Conservation (phyloP, 2,113 vertebrate genomes). For the Mus pahari region DNA sequence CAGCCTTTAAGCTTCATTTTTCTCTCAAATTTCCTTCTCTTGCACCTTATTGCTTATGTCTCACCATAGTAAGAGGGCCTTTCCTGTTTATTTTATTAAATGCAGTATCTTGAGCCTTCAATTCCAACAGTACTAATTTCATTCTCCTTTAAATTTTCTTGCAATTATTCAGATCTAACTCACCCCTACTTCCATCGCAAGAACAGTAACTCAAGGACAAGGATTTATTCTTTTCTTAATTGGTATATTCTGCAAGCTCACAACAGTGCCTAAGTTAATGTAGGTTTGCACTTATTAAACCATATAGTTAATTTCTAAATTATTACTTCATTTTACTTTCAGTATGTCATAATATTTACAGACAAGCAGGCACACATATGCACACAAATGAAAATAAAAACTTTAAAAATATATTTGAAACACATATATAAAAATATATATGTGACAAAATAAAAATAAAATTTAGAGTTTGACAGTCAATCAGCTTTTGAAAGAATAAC, state of each 20-base stretch:
- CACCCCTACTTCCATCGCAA: background rate
- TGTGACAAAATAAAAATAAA: constrained; percentile 59
- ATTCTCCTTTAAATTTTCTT: constrained; percentile 41
- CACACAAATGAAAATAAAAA: background rate
- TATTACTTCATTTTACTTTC: constrained; percentile 57
- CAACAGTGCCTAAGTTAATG: constrained; percentile 41
- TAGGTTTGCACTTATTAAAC: constrained; percentile 47
- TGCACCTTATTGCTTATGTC: constrained; percentile 17
- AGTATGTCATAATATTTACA: constrained; percentile 44
- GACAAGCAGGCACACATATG: background rate
- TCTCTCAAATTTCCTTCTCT: constrained; percentile 10
- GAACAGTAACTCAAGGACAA: constrained; percentile 36
- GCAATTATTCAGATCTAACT: constrained; percentile 1
- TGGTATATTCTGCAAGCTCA: constrained; percentile 29
- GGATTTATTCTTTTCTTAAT: constrained; percentile 47
- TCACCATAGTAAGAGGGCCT: constrained; percentile 13
- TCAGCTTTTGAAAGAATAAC: constrained; percentile 65
- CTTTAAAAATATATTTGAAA: background rate
- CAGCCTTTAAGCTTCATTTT: background rate
- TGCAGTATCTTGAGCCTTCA: background rate
- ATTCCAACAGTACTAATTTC: constrained; percentile 22
- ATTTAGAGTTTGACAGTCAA: constrained; percentile 63
- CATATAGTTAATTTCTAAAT: constrained; percentile 58
- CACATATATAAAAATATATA: background rate
- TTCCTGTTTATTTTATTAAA: constrained; percentile 37